Conservation (phyloP, 2,113 vertebrate species). For the Pungitius pungitius region DNA sequence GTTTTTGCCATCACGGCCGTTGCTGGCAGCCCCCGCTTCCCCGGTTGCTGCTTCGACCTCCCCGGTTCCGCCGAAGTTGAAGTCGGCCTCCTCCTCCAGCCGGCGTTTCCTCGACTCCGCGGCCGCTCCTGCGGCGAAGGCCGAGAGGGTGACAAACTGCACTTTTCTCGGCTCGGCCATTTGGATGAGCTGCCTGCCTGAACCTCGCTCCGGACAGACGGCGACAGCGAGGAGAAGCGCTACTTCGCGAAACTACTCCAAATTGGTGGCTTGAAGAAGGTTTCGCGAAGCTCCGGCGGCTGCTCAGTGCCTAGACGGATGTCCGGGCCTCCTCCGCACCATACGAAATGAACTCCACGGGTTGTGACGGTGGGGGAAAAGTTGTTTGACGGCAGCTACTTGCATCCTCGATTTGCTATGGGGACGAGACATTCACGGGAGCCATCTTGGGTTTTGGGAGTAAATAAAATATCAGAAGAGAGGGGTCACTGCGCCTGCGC, state of each 20-base stretch:
- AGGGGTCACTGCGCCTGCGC: slow-evolving; percentile 80
- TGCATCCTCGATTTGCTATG: slow-evolving; percentile 81
- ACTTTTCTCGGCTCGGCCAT: slow-evolving; percentile 93
- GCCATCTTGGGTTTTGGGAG: slow-evolving; percentile 86
- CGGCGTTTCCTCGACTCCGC: slow-evolving; percentile 78
- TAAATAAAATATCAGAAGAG: slow-evolving; percentile 85
- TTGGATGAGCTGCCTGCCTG: slow-evolving; percentile 79
- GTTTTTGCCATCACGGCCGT: slow-evolving; percentile 73
- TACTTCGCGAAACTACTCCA: slow-evolving; percentile 83
- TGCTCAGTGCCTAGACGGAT: slow-evolving; percentile 66
- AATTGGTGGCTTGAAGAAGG: slow-evolving; percentile 69
- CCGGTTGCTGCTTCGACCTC: slow-evolving; percentile 73
- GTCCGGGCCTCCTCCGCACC: slow-evolving; percentile 72
- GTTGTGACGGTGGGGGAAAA: slow-evolving; percentile 75
- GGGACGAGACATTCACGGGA: slow-evolving; percentile 77
- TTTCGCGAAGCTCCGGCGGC: slow-evolving; percentile 66
- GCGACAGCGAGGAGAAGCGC: slow-evolving; percentile 72
- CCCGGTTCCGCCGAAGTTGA: slow-evolving; percentile 65
- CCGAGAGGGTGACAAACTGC: slow-evolving; percentile 85
- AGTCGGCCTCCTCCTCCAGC: slow-evolving; percentile 77
- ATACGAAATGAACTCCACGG: slow-evolving; percentile 68
- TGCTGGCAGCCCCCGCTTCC: slow-evolving; percentile 69
- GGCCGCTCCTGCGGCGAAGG: slow-evolving; percentile 76
- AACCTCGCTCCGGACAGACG: slow-evolving; percentile 78
- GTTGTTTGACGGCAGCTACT: slow-evolving; percentile 74